A percentile compares a stretch with the other conserved stretches of the same genome.
Evolutionary conservation across 2,797 vertebrate species (phyloP).

Genomic region (Enteromius viviparus): DNA sequence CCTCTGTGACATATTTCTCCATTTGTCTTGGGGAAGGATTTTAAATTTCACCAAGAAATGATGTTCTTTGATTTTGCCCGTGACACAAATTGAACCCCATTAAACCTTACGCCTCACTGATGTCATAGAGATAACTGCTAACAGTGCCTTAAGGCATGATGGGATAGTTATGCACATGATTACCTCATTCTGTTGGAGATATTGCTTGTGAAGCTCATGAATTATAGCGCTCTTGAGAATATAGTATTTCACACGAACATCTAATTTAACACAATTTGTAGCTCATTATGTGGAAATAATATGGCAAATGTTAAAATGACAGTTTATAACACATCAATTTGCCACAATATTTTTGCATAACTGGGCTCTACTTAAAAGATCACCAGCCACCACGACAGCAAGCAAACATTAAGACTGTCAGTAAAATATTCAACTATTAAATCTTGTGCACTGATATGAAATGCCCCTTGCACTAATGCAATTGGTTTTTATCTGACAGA

Average conservation of each 20-base stretch:
- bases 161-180: slow-evolving; percentile 39
- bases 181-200: slow-evolving; percentile 43
- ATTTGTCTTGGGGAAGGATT: slow-evolving; percentile 66
- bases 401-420: neutral
- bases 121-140: slow-evolving; percentile 41
- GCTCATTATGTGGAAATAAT: slow-evolving; percentile 13
- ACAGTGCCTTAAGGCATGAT: slow-evolving; percentile 16
- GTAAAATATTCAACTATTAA: too few relatives aligned
- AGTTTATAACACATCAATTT: neutral
- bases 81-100: slow-evolving; percentile 51
- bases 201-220: slow-evolving; percentile 22
- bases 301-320: neutral
- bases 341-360: neutral
- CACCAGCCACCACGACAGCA: neutral
- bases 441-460: neutral
- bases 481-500: slow-evolving; percentile 35
- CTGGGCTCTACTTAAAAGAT: neutral
- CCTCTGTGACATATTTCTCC: slow-evolving; percentile 48
- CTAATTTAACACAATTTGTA: slow-evolving; percentile 27
- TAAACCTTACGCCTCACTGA: slow-evolving; percentile 36
- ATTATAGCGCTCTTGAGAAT: slow-evolving; percentile 18
- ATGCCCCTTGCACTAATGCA: neutral
- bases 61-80: slow-evolving; percentile 57
- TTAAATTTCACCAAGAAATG: slow-evolving; percentile 73
- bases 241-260: slow-evolving; percentile 30